These are phyloP conservation scores for Cercopithecus mona DNA, from an alignment of 2,113 vertebrate genomes.

Conservation along the genomic window DNA sequence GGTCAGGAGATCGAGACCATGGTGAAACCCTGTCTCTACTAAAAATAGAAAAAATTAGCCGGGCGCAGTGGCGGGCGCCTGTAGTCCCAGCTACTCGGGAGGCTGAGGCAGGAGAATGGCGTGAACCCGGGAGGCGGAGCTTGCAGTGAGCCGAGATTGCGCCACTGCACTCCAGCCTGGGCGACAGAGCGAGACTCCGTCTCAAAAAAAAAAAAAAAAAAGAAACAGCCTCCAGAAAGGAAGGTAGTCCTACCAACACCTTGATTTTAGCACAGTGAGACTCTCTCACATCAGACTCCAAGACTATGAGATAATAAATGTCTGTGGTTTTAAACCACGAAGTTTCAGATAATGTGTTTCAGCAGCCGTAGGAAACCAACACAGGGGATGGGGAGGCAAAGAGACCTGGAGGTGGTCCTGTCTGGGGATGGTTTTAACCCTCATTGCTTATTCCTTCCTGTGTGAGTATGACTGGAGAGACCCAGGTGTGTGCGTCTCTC, in stretches of 20 bases:
- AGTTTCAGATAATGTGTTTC: background rate
- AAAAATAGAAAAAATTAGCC: no score
- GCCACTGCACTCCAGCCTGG: no score
- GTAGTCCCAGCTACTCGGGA: no score
- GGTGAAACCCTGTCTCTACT: no score
- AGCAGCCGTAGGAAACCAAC: background rate
- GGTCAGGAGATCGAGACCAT: no score
- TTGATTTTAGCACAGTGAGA: background rate
- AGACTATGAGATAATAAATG: background rate
- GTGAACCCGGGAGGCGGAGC: no score
- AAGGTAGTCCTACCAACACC: background rate
- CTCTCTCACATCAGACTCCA: accelerated
- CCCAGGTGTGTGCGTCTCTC: accelerated
- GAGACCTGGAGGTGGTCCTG: background rate
- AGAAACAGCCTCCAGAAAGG: background rate
- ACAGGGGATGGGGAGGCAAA: accelerated
- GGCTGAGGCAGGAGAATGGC: no score
- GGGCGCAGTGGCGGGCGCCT: no score
- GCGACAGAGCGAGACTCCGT: no score
- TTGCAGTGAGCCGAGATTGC: no score
- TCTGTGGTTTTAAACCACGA: background rate
- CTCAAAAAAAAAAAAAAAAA: no score
- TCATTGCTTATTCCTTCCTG: background rate
- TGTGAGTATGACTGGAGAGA: background rate
- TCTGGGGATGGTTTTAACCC: background rate